These are phyloP conservation scores for Heliconius congener DNA, from an alignment of 1,140 invertebrate genomes.

Conservation along the genomic window DNA sequence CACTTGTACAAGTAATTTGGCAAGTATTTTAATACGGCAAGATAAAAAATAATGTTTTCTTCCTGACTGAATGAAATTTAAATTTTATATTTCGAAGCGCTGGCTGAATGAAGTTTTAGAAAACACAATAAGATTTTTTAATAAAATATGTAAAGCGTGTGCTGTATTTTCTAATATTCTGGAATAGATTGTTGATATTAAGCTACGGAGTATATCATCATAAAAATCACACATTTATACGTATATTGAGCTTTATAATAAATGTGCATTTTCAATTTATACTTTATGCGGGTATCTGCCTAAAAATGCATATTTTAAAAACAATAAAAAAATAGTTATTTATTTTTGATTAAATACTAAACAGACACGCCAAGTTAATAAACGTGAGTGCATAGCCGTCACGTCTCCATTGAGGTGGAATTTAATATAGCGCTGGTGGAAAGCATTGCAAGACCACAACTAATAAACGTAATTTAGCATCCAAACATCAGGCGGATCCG, in stretches of 20 bases:
- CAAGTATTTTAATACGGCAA: neutral
- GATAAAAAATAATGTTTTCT: neutral
- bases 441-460: constrained; percentile 20
- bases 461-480: constrained; percentile 27
- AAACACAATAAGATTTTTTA: constrained; percentile 10
- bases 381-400: constrained; percentile 6
- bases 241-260: too few species aligned
- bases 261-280: too few species aligned
- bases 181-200: neutral
- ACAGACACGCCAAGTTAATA: neutral
- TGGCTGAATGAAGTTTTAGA: neutral
- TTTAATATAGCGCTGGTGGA: constrained; percentile 22
- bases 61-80: neutral
- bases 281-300: too few species aligned
- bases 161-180: neutral
- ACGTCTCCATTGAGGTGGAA: constrained; percentile 16
- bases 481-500: constrained; percentile 23
- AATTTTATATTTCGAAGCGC: neutral
- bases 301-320: too few species aligned
- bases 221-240: too few species aligned
- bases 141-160: neutral
- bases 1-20: neutral
- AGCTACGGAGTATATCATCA: neutral
- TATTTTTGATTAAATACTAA: neutral
- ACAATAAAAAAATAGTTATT: too few species aligned